These are phyloP conservation scores for Gobio gobio DNA, from an alignment of 2,113 vertebrate genomes.

Conservation along the genomic window DNA sequence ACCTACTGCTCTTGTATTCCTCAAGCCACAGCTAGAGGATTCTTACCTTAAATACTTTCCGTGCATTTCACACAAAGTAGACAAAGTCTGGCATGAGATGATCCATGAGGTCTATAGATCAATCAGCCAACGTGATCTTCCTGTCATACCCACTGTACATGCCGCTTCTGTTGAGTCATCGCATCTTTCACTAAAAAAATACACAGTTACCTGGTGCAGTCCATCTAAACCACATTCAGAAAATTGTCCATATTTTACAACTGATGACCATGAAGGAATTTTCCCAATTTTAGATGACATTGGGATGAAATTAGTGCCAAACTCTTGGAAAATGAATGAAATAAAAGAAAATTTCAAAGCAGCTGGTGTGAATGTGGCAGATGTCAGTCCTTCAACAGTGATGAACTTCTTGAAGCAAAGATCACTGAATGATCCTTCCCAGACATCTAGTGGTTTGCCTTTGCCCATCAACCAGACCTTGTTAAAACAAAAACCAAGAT, in stretches of 20 bases:
- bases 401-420: conserved; percentile 71
- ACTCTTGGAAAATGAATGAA: not conserved
- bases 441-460: conserved; percentile 65
- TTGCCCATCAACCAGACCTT: conserved; percentile 70
- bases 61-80: conserved; percentile 24
- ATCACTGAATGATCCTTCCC: conserved; percentile 65
- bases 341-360: conserved; percentile 64
- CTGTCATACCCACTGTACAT: conserved; percentile 75
- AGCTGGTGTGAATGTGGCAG: conserved; percentile 65
- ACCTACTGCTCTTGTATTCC: not conserved
- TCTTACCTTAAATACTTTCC: conserved; percentile 77
- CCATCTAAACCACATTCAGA: conserved; percentile 56
- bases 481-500: conserved; percentile 63
- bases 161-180: not conserved
- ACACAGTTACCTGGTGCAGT: conserved; percentile 66
- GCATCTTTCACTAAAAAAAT: not conserved
- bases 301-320: conserved; percentile 80
- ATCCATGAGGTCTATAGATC: conserved; percentile 74
- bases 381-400: conserved; percentile 67
- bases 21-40: not conserved
- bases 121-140: conserved; percentile 59
- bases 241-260: conserved; percentile 62
- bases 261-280: accelerated
- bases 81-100: conserved; percentile 73
- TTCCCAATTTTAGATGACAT: conserved; percentile 64